These are phyloP conservation scores for Camponotus pennsylvanicus DNA, from an alignment of 1,140 invertebrate species.

Conservation along the genomic window DNA sequence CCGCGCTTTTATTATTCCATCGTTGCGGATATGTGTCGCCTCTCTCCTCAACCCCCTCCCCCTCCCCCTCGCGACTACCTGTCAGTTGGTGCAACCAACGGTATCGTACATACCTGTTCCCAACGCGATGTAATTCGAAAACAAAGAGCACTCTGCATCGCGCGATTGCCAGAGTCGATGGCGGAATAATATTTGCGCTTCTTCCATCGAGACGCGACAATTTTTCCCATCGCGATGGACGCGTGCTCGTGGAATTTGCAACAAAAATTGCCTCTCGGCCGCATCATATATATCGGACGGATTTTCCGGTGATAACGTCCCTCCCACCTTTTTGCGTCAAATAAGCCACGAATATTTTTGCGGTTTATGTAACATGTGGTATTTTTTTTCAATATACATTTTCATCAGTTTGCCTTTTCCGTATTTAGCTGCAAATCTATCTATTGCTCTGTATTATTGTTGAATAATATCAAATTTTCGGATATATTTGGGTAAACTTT, in stretches of 20 bases:
- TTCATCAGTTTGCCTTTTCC: neutral
- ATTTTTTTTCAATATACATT: constrained; percentile 9
- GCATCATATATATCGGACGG: neutral
- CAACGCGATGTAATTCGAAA: constrained; percentile 43
- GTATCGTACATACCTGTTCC: neutral
- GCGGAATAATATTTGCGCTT: constrained; percentile 49
- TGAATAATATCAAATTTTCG: neutral
- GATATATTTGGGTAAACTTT: neutral
- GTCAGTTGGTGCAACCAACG: neutral
- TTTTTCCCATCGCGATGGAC: neutral
- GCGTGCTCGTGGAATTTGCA: constrained; percentile 6
- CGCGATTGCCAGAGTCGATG: neutral
- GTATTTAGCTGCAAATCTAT: neutral
- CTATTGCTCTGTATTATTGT: neutral
- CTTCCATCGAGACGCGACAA: neutral
- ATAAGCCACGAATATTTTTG: constrained; percentile 11
- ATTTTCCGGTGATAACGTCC: constrained; percentile 1
- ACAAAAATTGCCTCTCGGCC: constrained; percentile 30
- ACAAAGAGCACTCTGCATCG: constrained; percentile 28
- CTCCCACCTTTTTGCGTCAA: no score
- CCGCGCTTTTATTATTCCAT: constrained; percentile 41
- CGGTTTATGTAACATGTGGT: neutral
- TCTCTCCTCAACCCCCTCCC: no score
- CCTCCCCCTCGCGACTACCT: no score
- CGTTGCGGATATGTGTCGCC: neutral